Conservation (phyloP, 2,797 vertebrate species). For the Eulemur mongoz region DNA sequence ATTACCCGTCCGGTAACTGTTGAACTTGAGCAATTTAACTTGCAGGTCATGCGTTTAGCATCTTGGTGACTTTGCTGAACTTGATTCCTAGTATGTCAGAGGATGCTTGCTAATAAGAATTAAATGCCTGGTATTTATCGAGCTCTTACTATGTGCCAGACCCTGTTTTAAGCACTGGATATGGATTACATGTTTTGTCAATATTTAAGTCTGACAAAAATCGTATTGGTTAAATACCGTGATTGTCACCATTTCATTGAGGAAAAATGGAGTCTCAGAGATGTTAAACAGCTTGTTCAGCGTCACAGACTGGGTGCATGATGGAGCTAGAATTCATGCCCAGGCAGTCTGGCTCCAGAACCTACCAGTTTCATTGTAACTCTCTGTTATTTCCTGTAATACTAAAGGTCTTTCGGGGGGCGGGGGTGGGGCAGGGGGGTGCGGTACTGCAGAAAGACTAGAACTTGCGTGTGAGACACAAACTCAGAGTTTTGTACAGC, state of each 20-base stretch:
- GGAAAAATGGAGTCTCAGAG: neutral
- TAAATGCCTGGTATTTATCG: neutral
- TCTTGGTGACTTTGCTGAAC: neutral
- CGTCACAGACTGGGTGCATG: neutral
- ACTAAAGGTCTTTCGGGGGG: neutral
- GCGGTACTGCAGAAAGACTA: neutral
- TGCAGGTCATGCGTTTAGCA: neutral
- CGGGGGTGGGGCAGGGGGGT: too few species aligned
- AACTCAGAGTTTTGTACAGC: neutral
- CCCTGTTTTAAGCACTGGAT: neutral
- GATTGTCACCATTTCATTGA: neutral
- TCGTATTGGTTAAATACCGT: neutral
- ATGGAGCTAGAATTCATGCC: neutral
- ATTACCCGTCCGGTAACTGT: neutral
- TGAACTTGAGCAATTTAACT: neutral
- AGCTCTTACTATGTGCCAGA: neutral
- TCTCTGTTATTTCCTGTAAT: neutral
- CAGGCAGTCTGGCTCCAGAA: neutral
- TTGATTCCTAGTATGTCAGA: neutral
- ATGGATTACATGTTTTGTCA: neutral
- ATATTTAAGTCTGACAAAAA: neutral
- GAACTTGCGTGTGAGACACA: neutral
- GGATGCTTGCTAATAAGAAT: neutral
- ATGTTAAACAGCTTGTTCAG: neutral
- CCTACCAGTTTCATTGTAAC: rapidly evolving